Evolutionary conservation across 2,797 vertebrate genomes (phyloP), one percentile per base, ranked within the genome.

Genomic region (Halcyon leucocephala): DNA sequence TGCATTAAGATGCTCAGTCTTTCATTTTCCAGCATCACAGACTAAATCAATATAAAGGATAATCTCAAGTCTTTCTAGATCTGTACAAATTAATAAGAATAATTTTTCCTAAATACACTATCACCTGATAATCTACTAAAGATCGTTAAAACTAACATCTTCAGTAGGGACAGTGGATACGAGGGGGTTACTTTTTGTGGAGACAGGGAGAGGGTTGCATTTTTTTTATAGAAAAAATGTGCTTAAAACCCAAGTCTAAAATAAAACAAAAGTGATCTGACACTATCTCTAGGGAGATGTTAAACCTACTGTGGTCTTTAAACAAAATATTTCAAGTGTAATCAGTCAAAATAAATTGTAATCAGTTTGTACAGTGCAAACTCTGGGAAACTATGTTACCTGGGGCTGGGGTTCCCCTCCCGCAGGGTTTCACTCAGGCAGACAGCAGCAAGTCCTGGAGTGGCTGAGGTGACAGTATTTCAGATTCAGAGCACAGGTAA

Each of bases 301-400:
- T 89, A 93, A 72, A 91, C 24, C 28, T 73, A 37, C 16, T 52
- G 17, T 69, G 67, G 82, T 83, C 80, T 54, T 73, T 7, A 61
- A 95, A 92, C 19, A 89, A 82, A 90, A 66, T 54, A 73, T 74
- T 95, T 95, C 93, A 71, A 24, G 28, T 73, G 71, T 71, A 69
- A 83, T 93, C 69, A 41, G 19, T 76, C 41, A 49, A 73, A 89
- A 86, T 35, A 82, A 60, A 80, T 15, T 6, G 14, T 35, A 71
- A 67, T 67, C 33, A 55, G 19, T 79, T 71, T 80, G 51, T 69
- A 62, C 29, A 22, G 33, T 11, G 12, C 41, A 35, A 62, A 82
- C 31, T 65, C 39, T 7, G 71, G 57, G 72, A 89, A 74, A 14
- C 46, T 55, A 1, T 12, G 18, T 52, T 44, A 46, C 74, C 31